Evolutionary conservation across 2,888 invertebrate genomes (phyloP).

Genomic region (Xestobium rufovillosum): DNA sequence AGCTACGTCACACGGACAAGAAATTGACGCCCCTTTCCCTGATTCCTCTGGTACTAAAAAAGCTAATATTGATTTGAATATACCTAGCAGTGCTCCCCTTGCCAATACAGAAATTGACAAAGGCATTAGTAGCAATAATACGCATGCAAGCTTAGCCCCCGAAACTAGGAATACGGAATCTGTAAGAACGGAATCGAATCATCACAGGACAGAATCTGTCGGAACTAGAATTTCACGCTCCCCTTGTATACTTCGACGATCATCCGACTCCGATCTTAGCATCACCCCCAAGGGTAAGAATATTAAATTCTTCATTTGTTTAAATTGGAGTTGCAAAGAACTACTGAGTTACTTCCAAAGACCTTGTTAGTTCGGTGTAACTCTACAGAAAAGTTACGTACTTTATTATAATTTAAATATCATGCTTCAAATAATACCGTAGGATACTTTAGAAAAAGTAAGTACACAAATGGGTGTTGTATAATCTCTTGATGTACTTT

Average conservation of each 20-base stretch:
- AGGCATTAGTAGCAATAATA: slow-evolving; percentile 36
- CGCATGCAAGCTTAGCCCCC: slow-evolving; percentile 41
- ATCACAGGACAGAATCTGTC: slow-evolving; percentile 51
- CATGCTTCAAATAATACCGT: too few species aligned
- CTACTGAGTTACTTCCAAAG: too few species aligned
- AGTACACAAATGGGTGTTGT: too few species aligned
- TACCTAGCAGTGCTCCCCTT: slow-evolving; percentile 23
- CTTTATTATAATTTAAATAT: too few species aligned
- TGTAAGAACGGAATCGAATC: slow-evolving; percentile 32
- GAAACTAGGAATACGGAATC: slow-evolving; percentile 33
- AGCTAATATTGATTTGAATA: slow-evolving; percentile 31
- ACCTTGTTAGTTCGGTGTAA: too few species aligned
- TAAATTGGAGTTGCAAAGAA: too few species aligned
- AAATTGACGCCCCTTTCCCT: slow-evolving; percentile 15
- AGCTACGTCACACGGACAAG: slow-evolving; percentile 26
- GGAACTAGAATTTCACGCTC: slow-evolving; percentile 50
- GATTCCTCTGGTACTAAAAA: slow-evolving; percentile 22
- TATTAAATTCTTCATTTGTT: slow-evolving; percentile 2
- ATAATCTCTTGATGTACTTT: too few species aligned
- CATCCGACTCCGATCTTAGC: slow-evolving; percentile 90
- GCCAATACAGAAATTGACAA: slow-evolving; percentile 38
- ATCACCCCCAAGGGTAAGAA: slow-evolving; percentile 86
- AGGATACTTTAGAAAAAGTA: slow-evolving; percentile 53
- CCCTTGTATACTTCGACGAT: slow-evolving; percentile 62
- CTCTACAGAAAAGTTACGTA: too few species aligned